Evolutionary conservation across 2,888 invertebrate species (phyloP).

Genomic region (Sturmia bella): DNA sequence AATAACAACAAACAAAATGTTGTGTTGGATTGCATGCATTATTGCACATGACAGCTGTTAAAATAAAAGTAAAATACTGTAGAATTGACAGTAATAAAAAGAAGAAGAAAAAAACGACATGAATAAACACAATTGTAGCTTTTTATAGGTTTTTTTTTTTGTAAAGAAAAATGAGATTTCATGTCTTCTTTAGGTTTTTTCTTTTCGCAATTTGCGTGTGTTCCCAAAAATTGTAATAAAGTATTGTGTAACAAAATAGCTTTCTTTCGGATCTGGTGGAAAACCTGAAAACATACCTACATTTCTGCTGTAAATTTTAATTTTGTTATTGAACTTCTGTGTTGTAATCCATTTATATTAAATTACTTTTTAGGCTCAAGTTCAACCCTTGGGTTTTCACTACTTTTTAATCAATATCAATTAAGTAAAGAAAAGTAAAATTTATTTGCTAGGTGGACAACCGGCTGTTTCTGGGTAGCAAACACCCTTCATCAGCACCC

Average conservation of each 20-base stretch:
- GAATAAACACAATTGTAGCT: no score
- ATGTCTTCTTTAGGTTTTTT: background rate
- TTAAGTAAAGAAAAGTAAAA: no score
- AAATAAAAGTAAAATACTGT: slow-evolving; percentile 54
- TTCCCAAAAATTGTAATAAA: background rate
- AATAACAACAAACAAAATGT: slow-evolving; percentile 24
- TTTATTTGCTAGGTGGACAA: no score
- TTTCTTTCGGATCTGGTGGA: background rate
- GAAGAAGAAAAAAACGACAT: slow-evolving; percentile 10
- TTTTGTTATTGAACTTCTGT: no score
- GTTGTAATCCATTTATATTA: no score
- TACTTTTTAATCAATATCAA: no score
- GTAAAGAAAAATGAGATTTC: background rate
- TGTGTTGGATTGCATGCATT: slow-evolving; percentile 57
- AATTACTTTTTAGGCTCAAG: no score
- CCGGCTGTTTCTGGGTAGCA: no score
- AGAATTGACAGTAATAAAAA: slow-evolving; percentile 50
- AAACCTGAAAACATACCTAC: background rate
- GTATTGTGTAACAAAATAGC: slow-evolving; percentile 43
- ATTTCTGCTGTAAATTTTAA: no score
- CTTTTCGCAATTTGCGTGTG: slow-evolving; percentile 33
- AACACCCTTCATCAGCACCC: no score
- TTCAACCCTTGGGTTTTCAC: no score
- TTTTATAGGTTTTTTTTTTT: background rate
- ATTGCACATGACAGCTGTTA: slow-evolving; percentile 67